Evolutionary conservation across 2,113 vertebrate genomes (phyloP).

Genomic region (Parotia lawesii): DNA sequence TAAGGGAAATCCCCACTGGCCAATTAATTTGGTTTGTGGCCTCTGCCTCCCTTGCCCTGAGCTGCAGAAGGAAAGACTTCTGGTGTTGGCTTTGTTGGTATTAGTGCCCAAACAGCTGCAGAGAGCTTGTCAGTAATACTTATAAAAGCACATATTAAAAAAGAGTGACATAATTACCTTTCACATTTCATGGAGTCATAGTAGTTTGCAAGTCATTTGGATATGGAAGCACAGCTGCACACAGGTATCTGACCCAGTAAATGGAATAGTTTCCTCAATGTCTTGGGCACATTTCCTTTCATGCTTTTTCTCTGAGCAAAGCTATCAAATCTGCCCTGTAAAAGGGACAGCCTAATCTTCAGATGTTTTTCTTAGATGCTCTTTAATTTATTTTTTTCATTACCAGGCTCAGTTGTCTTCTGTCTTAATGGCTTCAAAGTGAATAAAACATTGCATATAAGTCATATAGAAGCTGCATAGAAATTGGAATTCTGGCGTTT

Average conservation of each 20-base stretch:
- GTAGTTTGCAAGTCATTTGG: neutral
- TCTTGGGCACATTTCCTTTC: neutral
- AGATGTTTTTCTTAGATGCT: neutral
- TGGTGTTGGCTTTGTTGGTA: neutral
- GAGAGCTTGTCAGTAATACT: neutral
- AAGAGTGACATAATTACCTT: neutral
- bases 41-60: neutral
- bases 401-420: neutral
- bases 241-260: neutral
- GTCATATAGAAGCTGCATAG: fast-evolving
- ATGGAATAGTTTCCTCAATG: neutral
- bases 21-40: neutral
- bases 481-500: neutral
- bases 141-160: neutral
- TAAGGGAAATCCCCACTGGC: neutral
- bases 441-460: neutral
- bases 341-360: neutral
- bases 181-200: neutral
- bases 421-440: neutral
- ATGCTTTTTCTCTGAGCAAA: neutral
- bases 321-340: neutral
- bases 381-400: neutral
- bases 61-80: neutral
- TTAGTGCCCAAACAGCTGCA: neutral
- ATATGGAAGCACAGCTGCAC: neutral